Evolutionary conservation across 1,140 invertebrate species (phyloP).

Genomic region (Caenorhabditis latens): DNA sequence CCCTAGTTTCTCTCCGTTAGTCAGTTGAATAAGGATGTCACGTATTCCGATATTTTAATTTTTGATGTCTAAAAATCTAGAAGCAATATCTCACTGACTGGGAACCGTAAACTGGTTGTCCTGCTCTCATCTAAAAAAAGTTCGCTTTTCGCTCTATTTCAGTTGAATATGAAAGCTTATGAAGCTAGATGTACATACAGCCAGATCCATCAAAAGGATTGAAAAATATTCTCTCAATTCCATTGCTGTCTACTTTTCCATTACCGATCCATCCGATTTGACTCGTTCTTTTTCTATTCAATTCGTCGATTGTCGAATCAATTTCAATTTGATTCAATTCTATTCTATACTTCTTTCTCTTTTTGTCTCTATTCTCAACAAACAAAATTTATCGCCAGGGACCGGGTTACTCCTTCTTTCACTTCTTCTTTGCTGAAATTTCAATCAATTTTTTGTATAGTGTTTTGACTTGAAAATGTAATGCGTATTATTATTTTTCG

Average conservation of each 20-base stretch:
- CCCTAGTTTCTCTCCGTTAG: background rate
- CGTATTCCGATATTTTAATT: constrained; percentile 42
- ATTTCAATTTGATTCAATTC: constrained; percentile 43
- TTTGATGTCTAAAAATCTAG: background rate
- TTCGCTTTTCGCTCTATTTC: too few species aligned
- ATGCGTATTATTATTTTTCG: background rate
- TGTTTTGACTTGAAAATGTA: background rate
- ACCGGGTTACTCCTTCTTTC: constrained; percentile 4
- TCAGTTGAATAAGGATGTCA: constrained; percentile 23
- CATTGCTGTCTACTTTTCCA: constrained; percentile 23
- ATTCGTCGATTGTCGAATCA: constrained; percentile 41
- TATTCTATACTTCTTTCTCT: constrained; percentile 3
- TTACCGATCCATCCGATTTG: constrained; percentile 23
- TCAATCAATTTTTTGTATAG: background rate
- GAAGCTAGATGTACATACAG: background rate
- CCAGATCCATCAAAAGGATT: too few species aligned
- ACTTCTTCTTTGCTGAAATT: background rate
- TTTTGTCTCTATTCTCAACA: constrained; percentile 7
- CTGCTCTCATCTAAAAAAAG: too few species aligned
- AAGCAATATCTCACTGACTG: background rate
- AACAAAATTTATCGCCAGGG: constrained; percentile 11
- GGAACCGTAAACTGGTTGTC: too few species aligned
- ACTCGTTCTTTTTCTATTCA: constrained; percentile 9
- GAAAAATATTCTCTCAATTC: too few species aligned
- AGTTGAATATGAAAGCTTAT: background rate